A percentile compares a stretch with the other conserved stretches of the same genome.
These are phyloP conservation scores for Nomada hirtipes DNA, from an alignment of 2,888 invertebrate genomes.

Conservation along the genomic window DNA sequence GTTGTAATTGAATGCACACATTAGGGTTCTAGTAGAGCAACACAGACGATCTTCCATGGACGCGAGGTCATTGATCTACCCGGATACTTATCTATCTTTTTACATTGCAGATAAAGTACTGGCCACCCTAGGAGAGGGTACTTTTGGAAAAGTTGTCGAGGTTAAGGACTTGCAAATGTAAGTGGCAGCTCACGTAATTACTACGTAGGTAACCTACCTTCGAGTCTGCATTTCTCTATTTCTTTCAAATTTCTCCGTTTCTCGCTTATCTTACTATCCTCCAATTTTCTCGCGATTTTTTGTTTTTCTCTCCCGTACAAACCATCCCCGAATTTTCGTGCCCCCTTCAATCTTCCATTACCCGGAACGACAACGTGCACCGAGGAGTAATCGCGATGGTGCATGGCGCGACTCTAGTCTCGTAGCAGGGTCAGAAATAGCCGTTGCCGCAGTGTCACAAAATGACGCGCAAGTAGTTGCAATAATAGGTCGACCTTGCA, in stretches of 20 bases:
- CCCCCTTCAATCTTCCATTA: too few species aligned
- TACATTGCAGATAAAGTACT: constrained; percentile 98
- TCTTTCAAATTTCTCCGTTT: not conserved
- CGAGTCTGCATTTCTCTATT: constrained; percentile 23
- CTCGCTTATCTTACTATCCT: not conserved
- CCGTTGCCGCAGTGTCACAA: constrained; percentile 72
- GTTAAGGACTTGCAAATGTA: constrained; percentile 98
- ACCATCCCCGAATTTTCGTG: not conserved
- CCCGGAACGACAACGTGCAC: constrained; percentile 4
- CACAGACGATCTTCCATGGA: constrained; percentile 64
- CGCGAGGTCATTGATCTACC: constrained; percentile 74
- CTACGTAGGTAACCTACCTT: constrained; percentile 65
- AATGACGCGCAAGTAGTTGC: constrained; percentile 73
- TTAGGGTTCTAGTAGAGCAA: constrained; percentile 29
- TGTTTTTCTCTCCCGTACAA: too few species aligned
- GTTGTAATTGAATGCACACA: too few species aligned
- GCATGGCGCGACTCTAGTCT: constrained; percentile 58
- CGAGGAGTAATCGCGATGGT: constrained; percentile 52
- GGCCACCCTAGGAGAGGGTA: constrained; percentile 99
- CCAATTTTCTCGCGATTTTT: not conserved
- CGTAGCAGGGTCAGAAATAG: constrained; percentile 71
- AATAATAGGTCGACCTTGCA: constrained; percentile 80
- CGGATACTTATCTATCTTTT: constrained; percentile 84
- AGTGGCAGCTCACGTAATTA: constrained; percentile 84
- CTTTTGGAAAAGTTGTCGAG: constrained; percentile 99